phyloP scores from a whole-genome alignment of 2,113 vertebrate species.

The Probosciger aterrimus region DNA sequence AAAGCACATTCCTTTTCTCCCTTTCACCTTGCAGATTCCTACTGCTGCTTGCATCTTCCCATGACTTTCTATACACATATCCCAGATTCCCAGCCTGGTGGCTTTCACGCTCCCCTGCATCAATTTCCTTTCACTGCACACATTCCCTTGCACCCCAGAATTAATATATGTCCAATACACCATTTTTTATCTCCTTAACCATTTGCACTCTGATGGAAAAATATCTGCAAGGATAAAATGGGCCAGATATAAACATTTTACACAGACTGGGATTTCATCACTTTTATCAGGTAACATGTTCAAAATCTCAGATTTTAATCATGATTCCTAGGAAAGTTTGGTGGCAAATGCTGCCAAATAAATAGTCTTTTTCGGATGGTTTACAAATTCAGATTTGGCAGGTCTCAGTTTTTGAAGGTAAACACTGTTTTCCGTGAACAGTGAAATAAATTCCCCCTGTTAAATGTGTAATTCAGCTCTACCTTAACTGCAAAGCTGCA shows the following conservation, averaged over 20 bases:
- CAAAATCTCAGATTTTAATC: not conserved
- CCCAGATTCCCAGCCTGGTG: not conserved
- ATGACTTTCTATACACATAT: not conserved
- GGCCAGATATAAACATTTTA: not conserved
- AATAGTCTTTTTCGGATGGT: not conserved
- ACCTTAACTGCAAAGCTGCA: not conserved
- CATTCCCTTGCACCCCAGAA: not conserved
- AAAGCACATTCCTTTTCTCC: not conserved
- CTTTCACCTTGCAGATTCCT: not conserved
- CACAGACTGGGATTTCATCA: not conserved
- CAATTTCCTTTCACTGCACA: not conserved
- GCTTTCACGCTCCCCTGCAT: not conserved
- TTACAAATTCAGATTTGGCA: not conserved
- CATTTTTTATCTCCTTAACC: not conserved
- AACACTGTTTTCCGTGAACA: not conserved
- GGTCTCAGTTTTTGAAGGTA: not conserved
- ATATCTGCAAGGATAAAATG: not conserved
- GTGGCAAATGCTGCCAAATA: not conserved
- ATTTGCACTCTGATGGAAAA: not conserved
- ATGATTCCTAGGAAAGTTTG: not conserved
- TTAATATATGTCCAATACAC: not conserved
- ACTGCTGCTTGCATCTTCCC: slow-evolving; percentile 11
- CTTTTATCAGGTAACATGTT: not conserved
- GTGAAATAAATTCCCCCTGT: not conserved
- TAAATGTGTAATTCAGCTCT: not conserved